Conservation (phyloP, 2,888 invertebrate genomes). For the Apamea monoglypha region DNA sequence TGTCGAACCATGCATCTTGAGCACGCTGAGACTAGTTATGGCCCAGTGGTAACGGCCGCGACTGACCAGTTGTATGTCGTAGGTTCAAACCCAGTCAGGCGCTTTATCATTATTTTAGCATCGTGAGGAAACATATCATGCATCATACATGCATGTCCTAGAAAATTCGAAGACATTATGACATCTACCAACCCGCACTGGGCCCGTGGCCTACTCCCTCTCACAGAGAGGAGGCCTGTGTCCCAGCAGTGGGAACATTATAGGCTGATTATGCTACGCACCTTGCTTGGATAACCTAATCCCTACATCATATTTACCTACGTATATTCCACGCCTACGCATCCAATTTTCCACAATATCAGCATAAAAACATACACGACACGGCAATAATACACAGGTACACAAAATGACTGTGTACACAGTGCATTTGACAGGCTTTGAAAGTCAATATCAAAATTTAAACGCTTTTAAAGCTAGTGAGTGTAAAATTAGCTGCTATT, state of each 20-base stretch:
- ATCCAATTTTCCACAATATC: constrained; percentile 13
- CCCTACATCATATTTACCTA: background rate
- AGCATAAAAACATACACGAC: constrained; percentile 14
- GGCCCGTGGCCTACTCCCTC: no score
- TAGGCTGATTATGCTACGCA: background rate
- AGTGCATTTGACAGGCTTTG: constrained; percentile 67
- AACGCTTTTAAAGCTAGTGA: constrained; percentile 80
- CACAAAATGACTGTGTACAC: constrained; percentile 26
- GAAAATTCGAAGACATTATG: no score
- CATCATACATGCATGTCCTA: no score
- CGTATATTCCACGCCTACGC: background rate
- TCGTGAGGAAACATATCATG: no score
- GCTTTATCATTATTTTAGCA: no score
- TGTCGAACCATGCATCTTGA: background rate
- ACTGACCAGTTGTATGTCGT: no score
- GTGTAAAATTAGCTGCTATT: constrained; percentile 85
- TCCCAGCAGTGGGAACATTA: no score
- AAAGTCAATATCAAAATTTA: constrained; percentile 81
- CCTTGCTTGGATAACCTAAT: background rate
- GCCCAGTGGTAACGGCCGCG: no score
- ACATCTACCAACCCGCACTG: no score
- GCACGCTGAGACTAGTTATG: no score
- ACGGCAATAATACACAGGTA: constrained; percentile 8
- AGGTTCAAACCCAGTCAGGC: no score
- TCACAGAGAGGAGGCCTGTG: no score